Percentiles rank a stretch among this genome's conserved stretches.
Evolutionary conservation across 2,113 vertebrate species (phyloP).

Genomic region (Psilopogon haemacephalus): DNA sequence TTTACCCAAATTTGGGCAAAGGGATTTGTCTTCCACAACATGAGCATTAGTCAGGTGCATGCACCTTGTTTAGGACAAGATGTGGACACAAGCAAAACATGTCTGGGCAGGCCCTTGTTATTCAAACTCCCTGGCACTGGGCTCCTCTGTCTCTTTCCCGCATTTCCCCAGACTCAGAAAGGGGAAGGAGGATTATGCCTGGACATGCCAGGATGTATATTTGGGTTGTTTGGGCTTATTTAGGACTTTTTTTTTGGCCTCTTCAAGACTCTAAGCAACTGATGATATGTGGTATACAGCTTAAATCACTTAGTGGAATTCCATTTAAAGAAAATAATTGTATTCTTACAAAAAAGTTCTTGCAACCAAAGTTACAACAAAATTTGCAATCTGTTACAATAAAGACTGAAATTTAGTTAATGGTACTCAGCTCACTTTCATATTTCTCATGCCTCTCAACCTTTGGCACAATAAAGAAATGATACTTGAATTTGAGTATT

Average conservation of each 20-base stretch:
- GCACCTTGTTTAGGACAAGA: too few species aligned
- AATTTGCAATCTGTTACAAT: neutral
- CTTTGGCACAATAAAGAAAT: constrained; percentile 30
- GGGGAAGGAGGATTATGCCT: too few species aligned
- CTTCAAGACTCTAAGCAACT: neutral
- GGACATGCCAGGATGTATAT: too few species aligned
- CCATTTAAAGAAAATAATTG: neutral
- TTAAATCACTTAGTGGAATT: neutral
- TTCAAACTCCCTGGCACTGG: too few species aligned
- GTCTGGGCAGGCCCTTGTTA: too few species aligned
- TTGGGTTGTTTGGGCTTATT: too few species aligned
- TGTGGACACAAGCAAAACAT: too few species aligned
- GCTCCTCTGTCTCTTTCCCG: too few species aligned
- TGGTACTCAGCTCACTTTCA: neutral
- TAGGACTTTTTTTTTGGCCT: neutral
- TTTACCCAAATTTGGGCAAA: too few species aligned
- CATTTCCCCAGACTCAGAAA: too few species aligned
- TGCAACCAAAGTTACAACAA: neutral
- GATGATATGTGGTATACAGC: fast-evolving
- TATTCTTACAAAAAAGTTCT: neutral
- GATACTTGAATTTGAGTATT: neutral
- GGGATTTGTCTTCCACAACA: too few species aligned
- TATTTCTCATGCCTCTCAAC: constrained; percentile 10
- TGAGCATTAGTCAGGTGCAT: too few species aligned
- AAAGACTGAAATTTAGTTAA: constrained; percentile 6